Conservation (phyloP, 2,113 vertebrate genomes). For the Cynocephalus volans region DNA sequence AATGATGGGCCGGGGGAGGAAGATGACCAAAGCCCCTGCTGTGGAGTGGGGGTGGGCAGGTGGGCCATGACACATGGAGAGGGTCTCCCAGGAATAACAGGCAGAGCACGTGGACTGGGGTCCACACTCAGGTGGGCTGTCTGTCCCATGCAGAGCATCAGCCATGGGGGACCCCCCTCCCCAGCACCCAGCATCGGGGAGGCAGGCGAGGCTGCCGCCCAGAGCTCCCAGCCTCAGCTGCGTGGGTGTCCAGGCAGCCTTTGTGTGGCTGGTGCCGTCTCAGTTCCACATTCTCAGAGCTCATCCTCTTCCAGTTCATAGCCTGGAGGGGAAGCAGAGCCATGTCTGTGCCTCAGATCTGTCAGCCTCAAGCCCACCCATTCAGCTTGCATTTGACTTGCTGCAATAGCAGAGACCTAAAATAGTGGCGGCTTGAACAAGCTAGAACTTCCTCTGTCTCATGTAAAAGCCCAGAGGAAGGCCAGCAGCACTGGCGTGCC, state of each 20-base stretch:
- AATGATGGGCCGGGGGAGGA: neutral
- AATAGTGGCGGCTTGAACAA: neutral
- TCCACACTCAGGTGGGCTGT: rapidly evolving
- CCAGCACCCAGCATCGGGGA: no score
- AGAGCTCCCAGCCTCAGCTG: neutral
- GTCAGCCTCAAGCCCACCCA: neutral
- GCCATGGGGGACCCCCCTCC: neutral
- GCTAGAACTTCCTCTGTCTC: neutral
- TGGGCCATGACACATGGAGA: rapidly evolving
- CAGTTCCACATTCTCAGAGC: neutral
- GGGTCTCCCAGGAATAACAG: neutral
- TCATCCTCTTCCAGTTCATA: neutral
- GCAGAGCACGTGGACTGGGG: rapidly evolving
- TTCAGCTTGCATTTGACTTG: neutral
- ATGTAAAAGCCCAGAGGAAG: neutral
- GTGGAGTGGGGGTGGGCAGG: rapidly evolving
- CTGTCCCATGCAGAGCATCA: neutral
- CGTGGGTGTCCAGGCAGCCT: neutral
- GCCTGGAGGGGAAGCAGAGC: neutral
- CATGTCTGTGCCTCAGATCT: neutral
- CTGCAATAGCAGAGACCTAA: neutral
- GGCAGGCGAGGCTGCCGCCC: neutral
- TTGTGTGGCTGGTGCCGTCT: rapidly evolving
- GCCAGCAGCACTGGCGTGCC: rapidly evolving
- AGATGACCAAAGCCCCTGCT: neutral